A percentile compares a stretch with the other conserved stretches of the same genome.
phyloP scores from a whole-genome alignment of 2,113 vertebrate genomes.

The Rhinolophus sinicus region DNA sequence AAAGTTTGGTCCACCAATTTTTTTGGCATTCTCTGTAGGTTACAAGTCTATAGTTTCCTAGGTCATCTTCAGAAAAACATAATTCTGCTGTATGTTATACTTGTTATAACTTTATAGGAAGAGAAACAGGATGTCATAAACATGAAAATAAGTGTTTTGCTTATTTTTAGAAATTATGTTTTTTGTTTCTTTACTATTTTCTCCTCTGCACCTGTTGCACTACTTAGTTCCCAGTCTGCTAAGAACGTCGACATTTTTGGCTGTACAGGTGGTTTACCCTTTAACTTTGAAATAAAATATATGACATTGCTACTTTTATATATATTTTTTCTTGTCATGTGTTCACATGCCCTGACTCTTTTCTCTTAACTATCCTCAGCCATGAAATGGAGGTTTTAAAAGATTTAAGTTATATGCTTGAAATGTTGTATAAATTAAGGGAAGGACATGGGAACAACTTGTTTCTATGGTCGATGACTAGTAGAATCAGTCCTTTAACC shows the following conservation, averaged over 20 bases:
- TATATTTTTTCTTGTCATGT: neutral
- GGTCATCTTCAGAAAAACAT: neutral
- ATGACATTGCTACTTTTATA: neutral
- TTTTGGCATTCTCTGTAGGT: neutral
- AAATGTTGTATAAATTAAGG: neutral
- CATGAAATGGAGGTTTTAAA: neutral
- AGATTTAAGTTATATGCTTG: neutral
- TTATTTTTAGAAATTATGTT: slow-evolving; percentile 40
- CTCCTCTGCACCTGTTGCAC: slow-evolving; percentile 16
- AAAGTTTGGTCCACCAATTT: neutral
- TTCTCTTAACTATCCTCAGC: neutral
- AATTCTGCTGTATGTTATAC: neutral
- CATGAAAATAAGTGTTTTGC: neutral
- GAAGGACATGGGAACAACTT: neutral
- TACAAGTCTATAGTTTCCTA: neutral
- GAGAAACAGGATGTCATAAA: slow-evolving; percentile 46
- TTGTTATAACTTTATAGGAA: slow-evolving; percentile 8
- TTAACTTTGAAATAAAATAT: slow-evolving; percentile 13
- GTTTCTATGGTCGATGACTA: neutral
- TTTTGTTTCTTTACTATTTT: slow-evolving; percentile 25
- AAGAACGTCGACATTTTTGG: neutral
- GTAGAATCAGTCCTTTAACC: neutral
- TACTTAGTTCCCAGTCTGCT: neutral
- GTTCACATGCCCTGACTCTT: neutral
- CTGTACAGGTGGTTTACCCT: slow-evolving; percentile 18